Percentiles rank a stretch among this genome's conserved stretches.
These are phyloP conservation scores for Bothrops alternatus DNA, from an alignment of 2,797 vertebrate species.

Conservation along the genomic window DNA sequence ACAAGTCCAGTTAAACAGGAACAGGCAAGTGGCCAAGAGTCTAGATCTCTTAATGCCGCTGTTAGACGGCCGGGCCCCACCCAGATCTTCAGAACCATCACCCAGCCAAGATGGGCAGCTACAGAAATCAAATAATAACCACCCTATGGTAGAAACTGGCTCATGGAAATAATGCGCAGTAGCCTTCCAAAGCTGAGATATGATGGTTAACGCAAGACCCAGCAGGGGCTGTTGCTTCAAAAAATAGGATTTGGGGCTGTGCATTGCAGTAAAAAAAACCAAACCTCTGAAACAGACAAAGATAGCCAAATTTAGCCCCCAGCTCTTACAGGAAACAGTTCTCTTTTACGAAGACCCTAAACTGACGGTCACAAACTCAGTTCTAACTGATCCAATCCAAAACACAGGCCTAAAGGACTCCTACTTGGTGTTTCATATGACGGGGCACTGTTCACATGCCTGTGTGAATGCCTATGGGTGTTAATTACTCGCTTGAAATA, in stretches of 20 bases:
- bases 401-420: background rate
- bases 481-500: background rate
- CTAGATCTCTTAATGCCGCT: background rate
- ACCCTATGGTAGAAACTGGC: background rate
- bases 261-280: slow-evolving; percentile 7
- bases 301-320: background rate
- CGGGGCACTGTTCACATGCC: background rate
- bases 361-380: background rate
- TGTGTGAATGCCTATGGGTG: no score
- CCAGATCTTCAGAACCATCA: background rate
- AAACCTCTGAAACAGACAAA: background rate
- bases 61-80: background rate
- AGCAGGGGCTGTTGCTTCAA: background rate
- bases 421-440: background rate
- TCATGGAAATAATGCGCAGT: background rate
- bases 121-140: background rate
- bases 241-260: background rate
- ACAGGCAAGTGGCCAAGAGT: background rate
- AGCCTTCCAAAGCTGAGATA: background rate
- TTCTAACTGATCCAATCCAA: background rate
- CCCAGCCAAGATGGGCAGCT: background rate
- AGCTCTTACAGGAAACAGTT: background rate
- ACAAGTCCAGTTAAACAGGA: background rate
- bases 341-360: background rate
- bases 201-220: background rate